Conservation (phyloP, 2,797 vertebrate genomes). For the Hyperoplus lanceolatus region DNA sequence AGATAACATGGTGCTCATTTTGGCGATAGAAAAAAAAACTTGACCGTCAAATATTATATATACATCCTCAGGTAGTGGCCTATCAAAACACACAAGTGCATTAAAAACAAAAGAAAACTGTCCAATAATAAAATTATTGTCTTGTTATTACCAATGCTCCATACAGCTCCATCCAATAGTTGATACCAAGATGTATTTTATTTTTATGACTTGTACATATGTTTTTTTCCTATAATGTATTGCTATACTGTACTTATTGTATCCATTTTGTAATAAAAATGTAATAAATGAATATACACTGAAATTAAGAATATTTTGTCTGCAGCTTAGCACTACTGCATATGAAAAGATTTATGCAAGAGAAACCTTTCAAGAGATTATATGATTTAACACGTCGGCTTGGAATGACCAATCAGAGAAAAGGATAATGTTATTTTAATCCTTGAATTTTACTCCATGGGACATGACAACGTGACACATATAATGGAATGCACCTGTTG, state of each 20-base stretch:
- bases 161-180: conserved; percentile 75
- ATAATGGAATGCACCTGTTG: too few relatives aligned
- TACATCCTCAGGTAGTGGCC: conserved; percentile 65
- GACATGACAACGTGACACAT: background rate
- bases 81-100: conserved; percentile 27
- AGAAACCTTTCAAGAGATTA: background rate
- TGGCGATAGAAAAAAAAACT: conserved; percentile 19
- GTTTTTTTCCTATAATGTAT: conserved; percentile 76
- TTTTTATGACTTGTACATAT: conserved; percentile 94
- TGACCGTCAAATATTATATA: conserved; percentile 43
- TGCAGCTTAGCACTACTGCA: background rate
- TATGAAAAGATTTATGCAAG: background rate
- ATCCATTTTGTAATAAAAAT: conserved; percentile 80
- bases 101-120: conserved; percentile 19
- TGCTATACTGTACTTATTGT: conserved; percentile 77
- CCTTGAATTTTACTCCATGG: background rate
- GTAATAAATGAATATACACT: conserved; percentile 72
- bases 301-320: conserved; percentile 9
- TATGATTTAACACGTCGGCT: background rate
- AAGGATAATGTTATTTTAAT: background rate
- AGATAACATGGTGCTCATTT: conserved; percentile 45
- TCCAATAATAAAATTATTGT: conserved; percentile 26
- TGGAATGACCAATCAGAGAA: background rate
- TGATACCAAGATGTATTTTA: conserved; percentile 95
- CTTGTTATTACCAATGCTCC: conserved; percentile 48